Evolutionary conservation across 2,888 invertebrate genomes (phyloP).

Genomic region (Fragum whitleyi): DNA sequence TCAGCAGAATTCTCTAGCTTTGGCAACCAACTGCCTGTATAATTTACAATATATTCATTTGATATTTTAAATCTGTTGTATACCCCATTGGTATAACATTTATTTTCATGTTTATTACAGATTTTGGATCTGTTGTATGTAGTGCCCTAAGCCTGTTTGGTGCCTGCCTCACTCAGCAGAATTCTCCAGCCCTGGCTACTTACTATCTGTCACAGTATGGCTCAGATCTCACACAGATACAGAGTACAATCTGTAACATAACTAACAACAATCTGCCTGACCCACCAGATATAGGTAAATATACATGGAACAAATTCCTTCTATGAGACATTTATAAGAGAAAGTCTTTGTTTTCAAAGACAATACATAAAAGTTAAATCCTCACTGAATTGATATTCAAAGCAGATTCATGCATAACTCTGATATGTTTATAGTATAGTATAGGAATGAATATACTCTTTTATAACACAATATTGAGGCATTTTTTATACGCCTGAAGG

Average conservation of each 20-base stretch:
- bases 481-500: too few relatives aligned
- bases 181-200: constrained; percentile 31
- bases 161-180: constrained; percentile 32
- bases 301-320: background rate
- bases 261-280: background rate
- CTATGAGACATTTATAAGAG: too few relatives aligned
- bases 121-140: constrained; percentile 37
- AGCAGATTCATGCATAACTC: too few relatives aligned
- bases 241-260: constrained; percentile 10
- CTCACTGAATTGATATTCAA: too few relatives aligned
- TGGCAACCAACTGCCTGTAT: constrained; percentile 34
- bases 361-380: too few relatives aligned
- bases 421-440: too few relatives aligned
- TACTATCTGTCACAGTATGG: constrained; percentile 35
- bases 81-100: too few relatives aligned
- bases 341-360: too few relatives aligned
- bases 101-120: constrained; percentile 15
- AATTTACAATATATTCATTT: too few relatives aligned
- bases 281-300: constrained; percentile 10
- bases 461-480: too few relatives aligned
- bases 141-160: constrained; percentile 25
- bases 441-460: too few relatives aligned
- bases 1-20: constrained; percentile 23
- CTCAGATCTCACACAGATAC: constrained; percentile 10
- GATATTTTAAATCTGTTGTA: too few relatives aligned